Base-by-base conservation (phyloP, 2,113 vertebrate genomes). In the Amphilophus citrinellus region DNA sequence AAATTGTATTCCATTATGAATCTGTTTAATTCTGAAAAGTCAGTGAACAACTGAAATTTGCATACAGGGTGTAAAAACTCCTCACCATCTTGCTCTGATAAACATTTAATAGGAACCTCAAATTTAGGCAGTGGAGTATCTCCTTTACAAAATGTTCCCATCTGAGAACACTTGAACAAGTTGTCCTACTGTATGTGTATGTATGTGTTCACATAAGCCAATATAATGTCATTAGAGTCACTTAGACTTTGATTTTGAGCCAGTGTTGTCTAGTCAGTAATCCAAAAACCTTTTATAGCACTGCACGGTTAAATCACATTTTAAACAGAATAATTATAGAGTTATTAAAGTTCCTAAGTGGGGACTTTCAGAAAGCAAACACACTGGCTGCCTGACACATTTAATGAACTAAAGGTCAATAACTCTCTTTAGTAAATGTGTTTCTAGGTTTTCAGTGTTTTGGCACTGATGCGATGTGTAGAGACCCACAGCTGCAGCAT, bases 371-470 rank as follows among this genome's bases (percentile, higher is more conserved):
- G 14, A 42, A 24, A 42, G 56, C 53, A 42, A 77, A 77, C 35
- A 61, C 58, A 60, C 18, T 0, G 2, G 18, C 24, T n/a, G 8
- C 27, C 59, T 78, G 76, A 10, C 30, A 59, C 68, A 61, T 62
- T 57, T 13, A 61, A 53, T 60, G 18, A 58, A 27, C n/a, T 53
- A 53, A 65, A 44, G 17, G 13, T 50, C 22, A 79, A 42, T 61
- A 75, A 22, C 78, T 61, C 18, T 62, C 35, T 84, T 63, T 35
- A 13, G 62, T 61, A 24, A 85, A 63, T 22, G 3, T 73, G 42
- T 57, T 57, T 61, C 61, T 27, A 56, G 15, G 18, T 79, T 78
- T 59, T 63, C n/a, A 47, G 32, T 35, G 58, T 20, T 76, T 79
- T 2, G 50, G 10, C 60, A 20, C 20, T 5, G 39, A 61, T 76